These are phyloP conservation scores for Tethya wilhelma DNA, from an alignment of 37 sponge, comb jelly and placozoan species.

Conservation along the genomic window DNA sequence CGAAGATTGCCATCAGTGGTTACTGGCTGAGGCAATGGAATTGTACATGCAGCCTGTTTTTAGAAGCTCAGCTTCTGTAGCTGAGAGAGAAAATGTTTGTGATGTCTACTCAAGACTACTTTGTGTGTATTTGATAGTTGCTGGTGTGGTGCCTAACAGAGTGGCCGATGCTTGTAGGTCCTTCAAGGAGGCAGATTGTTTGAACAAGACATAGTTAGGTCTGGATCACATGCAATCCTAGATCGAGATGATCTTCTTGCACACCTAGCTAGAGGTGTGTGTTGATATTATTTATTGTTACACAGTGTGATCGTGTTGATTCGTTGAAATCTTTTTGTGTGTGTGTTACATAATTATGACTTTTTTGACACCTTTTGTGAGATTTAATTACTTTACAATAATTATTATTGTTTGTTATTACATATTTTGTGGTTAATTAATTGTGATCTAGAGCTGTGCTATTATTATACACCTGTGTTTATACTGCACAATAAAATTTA, in stretches of 20 bases:
- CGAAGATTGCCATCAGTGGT: constrained; percentile 49
- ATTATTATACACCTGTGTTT: not conserved
- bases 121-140: constrained; percentile 31
- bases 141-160: not conserved
- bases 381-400: no score
- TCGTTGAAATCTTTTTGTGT: no score
- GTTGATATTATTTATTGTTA: no score
- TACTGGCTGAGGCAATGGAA: constrained; percentile 41
- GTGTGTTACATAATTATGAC: no score
- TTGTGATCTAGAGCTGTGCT: not conserved
- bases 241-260: no score
- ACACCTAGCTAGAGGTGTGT: no score
- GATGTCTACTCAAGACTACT: constrained; percentile 13
- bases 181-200: not conserved
- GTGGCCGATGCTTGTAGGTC: constrained; percentile 33
- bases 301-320: no score
- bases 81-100: not conserved
- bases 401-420: not conserved
- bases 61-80: no score
- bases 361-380: no score
- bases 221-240: no score
- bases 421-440: not conserved
- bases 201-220: no score
- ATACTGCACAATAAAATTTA: no score
- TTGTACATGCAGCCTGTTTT: constrained; percentile 38